phyloP scores from a whole-genome alignment of 2,113 vertebrate species.

The mouse (Mus musculus) region DNA sequence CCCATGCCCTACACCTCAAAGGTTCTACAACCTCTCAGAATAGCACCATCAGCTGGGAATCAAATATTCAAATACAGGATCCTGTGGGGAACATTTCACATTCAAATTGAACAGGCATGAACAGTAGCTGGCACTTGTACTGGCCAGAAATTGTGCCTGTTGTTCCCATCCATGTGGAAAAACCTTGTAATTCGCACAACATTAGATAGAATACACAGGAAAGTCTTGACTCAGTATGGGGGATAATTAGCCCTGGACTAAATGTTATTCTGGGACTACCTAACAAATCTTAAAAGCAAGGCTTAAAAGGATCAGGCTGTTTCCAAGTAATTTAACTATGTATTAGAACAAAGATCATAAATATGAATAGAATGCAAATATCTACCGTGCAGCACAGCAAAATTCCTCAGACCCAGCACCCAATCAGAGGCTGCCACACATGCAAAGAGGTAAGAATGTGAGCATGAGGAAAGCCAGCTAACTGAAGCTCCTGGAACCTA shows the following conservation, averaged over 20 bases:
- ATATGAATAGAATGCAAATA: conserved; percentile 60
- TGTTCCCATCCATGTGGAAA: conserved; percentile 40
- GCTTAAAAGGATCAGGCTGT: conserved; percentile 51
- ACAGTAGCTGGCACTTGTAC: not conserved
- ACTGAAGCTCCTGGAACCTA: not conserved
- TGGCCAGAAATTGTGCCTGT: not conserved
- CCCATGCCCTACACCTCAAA: not conserved
- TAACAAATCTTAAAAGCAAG: conserved; percentile 60
- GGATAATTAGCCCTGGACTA: conserved; percentile 53
- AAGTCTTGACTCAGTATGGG: conserved; percentile 31
- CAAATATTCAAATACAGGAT: not conserved
- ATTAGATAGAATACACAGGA: not conserved
- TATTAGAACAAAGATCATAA: conserved; percentile 54
- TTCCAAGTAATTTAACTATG: conserved; percentile 66
- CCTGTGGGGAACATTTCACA: not conserved
- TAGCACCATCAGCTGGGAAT: not conserved
- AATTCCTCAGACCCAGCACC: conserved; percentile 19
- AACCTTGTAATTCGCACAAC: not conserved
- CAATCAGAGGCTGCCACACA: not conserved
- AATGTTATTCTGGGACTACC: conserved; percentile 35
- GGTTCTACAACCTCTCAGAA: not conserved
- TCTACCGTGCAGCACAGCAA: not conserved
- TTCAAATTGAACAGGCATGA: not conserved
- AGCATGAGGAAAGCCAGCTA: not conserved
- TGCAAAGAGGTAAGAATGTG: not conserved